Conservation (phyloP, 2,888 invertebrate genomes). For the Acleris sparsana region DNA sequence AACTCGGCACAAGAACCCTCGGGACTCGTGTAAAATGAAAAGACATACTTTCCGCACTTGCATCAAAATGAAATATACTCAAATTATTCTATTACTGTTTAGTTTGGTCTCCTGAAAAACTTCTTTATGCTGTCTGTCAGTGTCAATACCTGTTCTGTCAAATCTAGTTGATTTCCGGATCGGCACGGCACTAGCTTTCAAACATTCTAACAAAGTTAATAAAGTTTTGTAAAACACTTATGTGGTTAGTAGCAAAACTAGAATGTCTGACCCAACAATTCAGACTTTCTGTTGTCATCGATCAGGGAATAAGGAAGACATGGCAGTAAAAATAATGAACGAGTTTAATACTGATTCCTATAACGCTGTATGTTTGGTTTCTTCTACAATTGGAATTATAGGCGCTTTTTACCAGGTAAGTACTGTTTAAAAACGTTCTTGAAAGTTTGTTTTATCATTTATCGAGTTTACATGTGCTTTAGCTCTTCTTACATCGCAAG, state of each 20-base stretch:
- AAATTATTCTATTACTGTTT: too few relatives aligned
- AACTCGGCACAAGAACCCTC: too few relatives aligned
- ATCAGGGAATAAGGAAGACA: conserved; percentile 85
- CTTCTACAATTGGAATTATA: conserved; percentile 88
- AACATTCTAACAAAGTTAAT: background rate
- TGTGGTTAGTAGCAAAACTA: background rate
- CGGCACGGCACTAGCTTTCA: background rate
- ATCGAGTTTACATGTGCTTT: too few relatives aligned
- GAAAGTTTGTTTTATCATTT: too few relatives aligned
- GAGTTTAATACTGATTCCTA: conserved; percentile 90
- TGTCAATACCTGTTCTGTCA: background rate
- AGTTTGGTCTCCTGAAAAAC: too few relatives aligned
- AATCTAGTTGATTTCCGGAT: background rate
- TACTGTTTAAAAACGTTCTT: too few relatives aligned
- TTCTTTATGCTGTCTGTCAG: background rate
- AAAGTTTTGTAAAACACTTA: conserved; percentile 1
- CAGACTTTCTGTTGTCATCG: conserved; percentile 92
- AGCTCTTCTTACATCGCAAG: too few relatives aligned
- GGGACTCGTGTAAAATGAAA: too few relatives aligned
- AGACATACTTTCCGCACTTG: too few relatives aligned
- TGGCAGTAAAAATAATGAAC: conserved; percentile 86
- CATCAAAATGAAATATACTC: too few relatives aligned
- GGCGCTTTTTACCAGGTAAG: conserved; percentile 91
- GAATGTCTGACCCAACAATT: conserved; percentile 92
- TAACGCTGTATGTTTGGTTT: conserved; percentile 88